phyloP scores from a whole-genome alignment of 2,888 invertebrate species.

The Hypena proboscidalis region DNA sequence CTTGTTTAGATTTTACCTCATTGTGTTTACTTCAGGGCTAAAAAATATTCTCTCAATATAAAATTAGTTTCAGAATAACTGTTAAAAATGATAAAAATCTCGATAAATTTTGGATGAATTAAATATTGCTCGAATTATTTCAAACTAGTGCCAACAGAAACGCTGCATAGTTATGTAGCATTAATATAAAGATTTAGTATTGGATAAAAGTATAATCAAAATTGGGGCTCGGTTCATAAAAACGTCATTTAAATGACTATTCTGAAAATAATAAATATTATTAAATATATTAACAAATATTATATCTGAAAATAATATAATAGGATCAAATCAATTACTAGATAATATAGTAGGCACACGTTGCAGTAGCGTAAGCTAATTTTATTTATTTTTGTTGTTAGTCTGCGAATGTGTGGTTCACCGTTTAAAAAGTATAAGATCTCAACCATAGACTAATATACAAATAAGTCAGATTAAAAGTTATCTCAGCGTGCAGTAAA shows the following conservation, averaged over 20 bases:
- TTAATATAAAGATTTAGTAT: too few species aligned
- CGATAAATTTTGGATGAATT: too few species aligned
- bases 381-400: conserved; percentile 32
- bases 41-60: background rate
- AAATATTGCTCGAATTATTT: too few species aligned
- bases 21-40: background rate
- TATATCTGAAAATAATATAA: conserved; percentile 31
- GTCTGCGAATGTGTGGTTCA: conserved; percentile 23
- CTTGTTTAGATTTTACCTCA: background rate
- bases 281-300: conserved; percentile 26
- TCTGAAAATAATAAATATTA: conserved; percentile 15
- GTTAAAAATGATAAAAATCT: too few species aligned
- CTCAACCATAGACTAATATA: too few species aligned
- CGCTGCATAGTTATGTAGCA: too few species aligned
- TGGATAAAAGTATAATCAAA: too few species aligned
- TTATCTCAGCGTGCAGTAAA: too few species aligned
- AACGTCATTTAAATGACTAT: background rate
- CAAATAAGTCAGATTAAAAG: too few species aligned
- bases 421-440: background rate
- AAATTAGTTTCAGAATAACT: conserved; percentile 12
- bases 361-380: conserved; percentile 34
- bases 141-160: too few species aligned
- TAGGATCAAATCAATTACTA: conserved; percentile 45
- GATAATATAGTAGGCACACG: conserved; percentile 32
- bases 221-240: too few species aligned